Base-by-base conservation (phyloP, 92 coral and sea anemone genomes). In the Metridium senile region DNA sequence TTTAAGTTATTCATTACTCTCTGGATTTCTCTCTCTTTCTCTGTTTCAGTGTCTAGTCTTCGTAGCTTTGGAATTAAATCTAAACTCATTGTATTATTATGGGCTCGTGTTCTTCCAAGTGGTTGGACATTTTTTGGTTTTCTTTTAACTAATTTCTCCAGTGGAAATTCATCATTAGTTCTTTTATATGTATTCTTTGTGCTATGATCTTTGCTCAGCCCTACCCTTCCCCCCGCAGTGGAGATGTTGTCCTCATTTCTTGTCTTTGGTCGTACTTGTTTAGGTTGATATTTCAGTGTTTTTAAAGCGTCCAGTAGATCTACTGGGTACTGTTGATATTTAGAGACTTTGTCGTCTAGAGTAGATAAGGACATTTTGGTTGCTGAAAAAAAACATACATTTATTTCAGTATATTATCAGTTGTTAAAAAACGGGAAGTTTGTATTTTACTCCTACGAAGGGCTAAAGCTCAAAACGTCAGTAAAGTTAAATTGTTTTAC, bases 1-100 rank as follows among this genome's bases (percentile, higher is more conserved):
- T 73, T 57, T 33, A 73, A 35, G 64, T 62, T 58, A 1, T 73
- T 58, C 32, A 73, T 49, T n/a, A 73, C 51, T 47, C 61, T n/a
- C 20, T 73, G 67, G 0, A 73, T 57, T 10, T 73, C 54, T 58
- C 64, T 26, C 64, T 73, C 78, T 63, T 73, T 73, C 68, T 73
- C 68, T 23, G 43, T 19, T 0, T 54, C 35, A 21, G 1, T 33
- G 56, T 73, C 68, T 11, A 57, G 23, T 11, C 33, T 33, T 73
- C 51, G 28, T 11, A 73, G 57, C 9, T 33, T 73, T 13, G 78
- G 78, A 32, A 73, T 73, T 20, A 57, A 26, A 20, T 73, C 78
- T 33, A 33, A 32, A 73, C 32, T 6, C 6, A 13, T 21, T 2
- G 25, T 32, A 0, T n/a, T 73, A 18, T 26, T 57, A 18, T 33